These are phyloP conservation scores for Corvus hawaiiensis DNA, from an alignment of 2,113 vertebrate species.

Conservation along the genomic window DNA sequence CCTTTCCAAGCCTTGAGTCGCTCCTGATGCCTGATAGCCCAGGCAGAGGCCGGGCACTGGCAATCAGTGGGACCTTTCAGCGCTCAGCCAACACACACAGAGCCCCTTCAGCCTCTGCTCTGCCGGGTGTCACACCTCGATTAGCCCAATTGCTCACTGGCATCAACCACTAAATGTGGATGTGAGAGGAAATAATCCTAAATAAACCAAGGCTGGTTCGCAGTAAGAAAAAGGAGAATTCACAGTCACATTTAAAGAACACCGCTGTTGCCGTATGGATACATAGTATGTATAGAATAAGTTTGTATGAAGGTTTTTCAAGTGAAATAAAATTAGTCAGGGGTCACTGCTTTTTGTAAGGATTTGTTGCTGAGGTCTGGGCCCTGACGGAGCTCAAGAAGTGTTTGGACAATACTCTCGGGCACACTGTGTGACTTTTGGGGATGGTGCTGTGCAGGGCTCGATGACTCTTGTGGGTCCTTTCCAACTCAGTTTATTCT, in stretches of 20 bases:
- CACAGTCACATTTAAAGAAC: background rate
- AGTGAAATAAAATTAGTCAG: background rate
- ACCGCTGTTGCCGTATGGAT: background rate
- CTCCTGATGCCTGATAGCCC: background rate
- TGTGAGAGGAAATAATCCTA: background rate
- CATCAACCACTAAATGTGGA: background rate
- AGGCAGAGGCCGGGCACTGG: background rate
- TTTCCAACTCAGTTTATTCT: background rate
- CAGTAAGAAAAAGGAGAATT: background rate
- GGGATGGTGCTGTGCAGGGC: background rate
- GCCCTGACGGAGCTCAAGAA: background rate
- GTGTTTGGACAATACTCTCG: background rate
- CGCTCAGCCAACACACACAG: background rate
- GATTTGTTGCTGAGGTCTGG: background rate
- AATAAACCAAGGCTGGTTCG: rapidly evolving
- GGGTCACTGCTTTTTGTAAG: background rate
- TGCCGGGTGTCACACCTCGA: background rate
- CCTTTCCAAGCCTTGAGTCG: background rate
- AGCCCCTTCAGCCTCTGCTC: conserved; percentile 10
- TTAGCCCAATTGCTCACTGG: background rate
- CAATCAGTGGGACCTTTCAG: background rate
- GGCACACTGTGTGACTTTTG: background rate
- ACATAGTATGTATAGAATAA: background rate
- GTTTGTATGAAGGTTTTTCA: background rate
- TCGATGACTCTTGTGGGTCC: too few species aligned